Evolutionary conservation across 2,797 vertebrate genomes (phyloP).

Genomic region (Premnoplex brunnescens): DNA sequence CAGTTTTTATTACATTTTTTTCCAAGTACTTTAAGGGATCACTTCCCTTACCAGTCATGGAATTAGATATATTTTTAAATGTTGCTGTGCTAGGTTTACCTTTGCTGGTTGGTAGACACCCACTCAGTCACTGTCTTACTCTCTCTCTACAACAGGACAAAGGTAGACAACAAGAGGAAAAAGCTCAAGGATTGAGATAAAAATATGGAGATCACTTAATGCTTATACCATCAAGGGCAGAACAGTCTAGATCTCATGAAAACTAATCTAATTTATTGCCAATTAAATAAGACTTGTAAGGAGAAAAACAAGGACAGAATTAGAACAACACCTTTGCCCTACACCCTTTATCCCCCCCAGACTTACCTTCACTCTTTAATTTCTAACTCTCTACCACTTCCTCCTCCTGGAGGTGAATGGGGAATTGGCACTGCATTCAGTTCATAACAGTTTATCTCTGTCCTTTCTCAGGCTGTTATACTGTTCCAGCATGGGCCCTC

Average conservation of each 20-base stretch:
- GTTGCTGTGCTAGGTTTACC: neutral
- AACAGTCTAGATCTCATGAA: neutral
- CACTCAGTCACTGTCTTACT: neutral
- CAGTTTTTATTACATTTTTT: neutral
- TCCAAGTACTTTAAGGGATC: neutral
- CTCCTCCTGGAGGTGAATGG: fast-evolving
- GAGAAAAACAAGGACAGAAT: neutral
- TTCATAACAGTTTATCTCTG: neutral
- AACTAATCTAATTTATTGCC: neutral
- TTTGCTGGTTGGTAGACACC: neutral
- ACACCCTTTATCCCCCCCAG: neutral
- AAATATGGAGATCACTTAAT: neutral
- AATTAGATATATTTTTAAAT: neutral
- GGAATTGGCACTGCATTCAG: neutral
- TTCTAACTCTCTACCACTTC: neutral
- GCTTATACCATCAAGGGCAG: neutral
- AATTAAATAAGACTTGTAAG: neutral
- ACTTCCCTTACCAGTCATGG: neutral
- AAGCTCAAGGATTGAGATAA: neutral
- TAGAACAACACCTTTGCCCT: neutral
- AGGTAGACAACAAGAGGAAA: neutral
- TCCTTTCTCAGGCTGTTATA: neutral
- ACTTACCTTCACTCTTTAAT: neutral
- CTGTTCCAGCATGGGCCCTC: fast-evolving
- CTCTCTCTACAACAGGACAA: neutral